Evolutionary conservation across 2,797 vertebrate species (phyloP), one percentile per base, ranked within the genome.

Genomic region (Huso huso): DNA sequence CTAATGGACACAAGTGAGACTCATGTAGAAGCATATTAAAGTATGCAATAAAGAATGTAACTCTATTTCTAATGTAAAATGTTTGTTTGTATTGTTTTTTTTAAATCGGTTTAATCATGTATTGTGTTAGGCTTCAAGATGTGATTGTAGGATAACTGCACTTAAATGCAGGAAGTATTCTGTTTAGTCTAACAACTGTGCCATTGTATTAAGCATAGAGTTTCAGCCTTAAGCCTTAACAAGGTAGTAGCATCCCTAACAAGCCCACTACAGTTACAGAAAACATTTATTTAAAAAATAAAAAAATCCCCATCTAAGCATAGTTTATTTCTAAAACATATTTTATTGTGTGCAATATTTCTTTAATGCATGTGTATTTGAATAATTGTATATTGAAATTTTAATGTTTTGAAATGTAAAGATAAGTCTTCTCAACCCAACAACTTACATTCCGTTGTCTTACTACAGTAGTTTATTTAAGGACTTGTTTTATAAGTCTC

Each of bases 401-500:
- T 88, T 79, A 86, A 88, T 83, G 83, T 91, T 92, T 91, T 87
- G 80, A 87, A 84, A 85, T 82, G 75, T 86, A 83, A 79, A 81
- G 5, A 37, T 77, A 76, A 72, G 79, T 92, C 77, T 83, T 87
- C 75, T 87, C 74, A 83, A 79, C 81, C 82, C 82, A 82, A 86
- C 82, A 87, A 87, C 82, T 82, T 86, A 89, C 91, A 93, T 96
- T 96, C 91, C 90, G 79, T 94, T 89, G 84, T 89, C 90, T 84
- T 86, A 82, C 74, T 51, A 65, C 71, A 37, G 37, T 37, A 5
- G 37, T 89, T 93, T 89, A 87, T 89, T 93, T 92, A 93, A 92
- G 81, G 95, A 97, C 95, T 97, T 97, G 94, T 98, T 97, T 95
- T 97, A 97, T 90, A 98, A 96, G 94, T 97, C 94, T 90, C 83